Conservation (phyloP, 2,797 vertebrate species). For the Manis javanica region DNA sequence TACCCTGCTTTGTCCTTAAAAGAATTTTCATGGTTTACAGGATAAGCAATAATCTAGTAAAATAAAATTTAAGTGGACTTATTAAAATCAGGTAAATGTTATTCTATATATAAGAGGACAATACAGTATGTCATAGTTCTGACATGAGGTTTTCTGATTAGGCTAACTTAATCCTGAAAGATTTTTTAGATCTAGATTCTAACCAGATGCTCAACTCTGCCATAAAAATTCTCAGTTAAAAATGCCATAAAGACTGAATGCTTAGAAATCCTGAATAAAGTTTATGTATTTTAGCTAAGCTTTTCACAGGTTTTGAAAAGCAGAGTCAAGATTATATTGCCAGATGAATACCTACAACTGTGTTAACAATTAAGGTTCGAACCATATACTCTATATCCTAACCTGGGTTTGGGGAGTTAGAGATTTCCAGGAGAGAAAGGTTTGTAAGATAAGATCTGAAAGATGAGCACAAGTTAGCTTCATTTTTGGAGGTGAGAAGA, state of each 20-base stretch:
- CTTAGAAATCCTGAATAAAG: constrained; percentile 57
- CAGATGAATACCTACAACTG: not conserved
- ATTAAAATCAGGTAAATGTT: constrained; percentile 35
- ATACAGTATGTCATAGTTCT: not conserved
- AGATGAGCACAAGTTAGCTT: not conserved
- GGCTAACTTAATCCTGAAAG: not conserved
- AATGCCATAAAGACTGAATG: not conserved
- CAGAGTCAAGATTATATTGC: not conserved
- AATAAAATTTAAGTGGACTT: not conserved
- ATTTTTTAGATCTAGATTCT: constrained; percentile 3
- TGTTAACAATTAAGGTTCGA: not conserved
- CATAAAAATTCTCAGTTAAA: too few relatives aligned
- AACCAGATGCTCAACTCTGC: too few relatives aligned
- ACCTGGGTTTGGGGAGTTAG: not conserved
- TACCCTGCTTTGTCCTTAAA: constrained; percentile 1
- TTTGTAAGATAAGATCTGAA: not conserved
- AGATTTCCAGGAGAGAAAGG: constrained; percentile 37
- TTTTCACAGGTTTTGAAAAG: constrained; percentile 48
- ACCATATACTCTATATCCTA: not conserved
- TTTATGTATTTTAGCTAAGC: not conserved
- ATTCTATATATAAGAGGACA: constrained; percentile 7
- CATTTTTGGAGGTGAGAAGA: not conserved
- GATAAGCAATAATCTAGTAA: not conserved
- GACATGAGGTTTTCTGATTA: not conserved
- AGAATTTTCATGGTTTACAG: constrained; percentile 16